Evolutionary conservation across 2,113 vertebrate genomes (phyloP).

Genomic region (Oophaga pumilio): DNA sequence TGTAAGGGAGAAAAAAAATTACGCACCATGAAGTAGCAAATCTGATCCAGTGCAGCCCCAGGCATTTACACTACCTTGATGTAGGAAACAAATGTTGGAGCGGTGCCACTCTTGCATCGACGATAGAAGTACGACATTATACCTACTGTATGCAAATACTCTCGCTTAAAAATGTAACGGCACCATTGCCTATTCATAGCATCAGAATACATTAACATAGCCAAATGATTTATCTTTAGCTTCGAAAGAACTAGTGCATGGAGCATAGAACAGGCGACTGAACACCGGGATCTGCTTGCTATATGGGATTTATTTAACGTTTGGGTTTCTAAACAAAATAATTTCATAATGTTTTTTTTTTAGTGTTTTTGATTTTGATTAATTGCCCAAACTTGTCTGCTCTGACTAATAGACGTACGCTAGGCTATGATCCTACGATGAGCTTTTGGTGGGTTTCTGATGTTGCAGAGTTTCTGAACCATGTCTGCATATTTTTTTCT

Average conservation of each 20-base stretch:
- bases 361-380: background rate
- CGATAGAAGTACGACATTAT: constrained; percentile 28
- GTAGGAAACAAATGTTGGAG: constrained; percentile 41
- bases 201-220: constrained; percentile 39
- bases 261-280: constrained; percentile 10
- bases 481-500: too few relatives aligned
- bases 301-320: background rate
- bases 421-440: background rate
- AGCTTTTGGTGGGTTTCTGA: too few relatives aligned
- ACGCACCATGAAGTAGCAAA: constrained; percentile 25
- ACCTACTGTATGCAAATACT: constrained; percentile 39
- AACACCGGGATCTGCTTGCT: background rate
- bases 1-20: constrained; percentile 18
- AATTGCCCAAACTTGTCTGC: background rate
- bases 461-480: too few relatives aligned
- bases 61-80: constrained; percentile 45
- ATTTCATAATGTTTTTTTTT: background rate
- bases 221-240: constrained; percentile 3
- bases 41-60: constrained; percentile 34
- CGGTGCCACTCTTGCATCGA: constrained; percentile 7
- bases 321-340: background rate
- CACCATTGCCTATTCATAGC: constrained; percentile 38
- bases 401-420: background rate
- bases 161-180: constrained; percentile 30
- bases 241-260: constrained; percentile 23